phyloP scores from a whole-genome alignment of 2,797 vertebrate genomes.

The Denticeps clupeoides region DNA sequence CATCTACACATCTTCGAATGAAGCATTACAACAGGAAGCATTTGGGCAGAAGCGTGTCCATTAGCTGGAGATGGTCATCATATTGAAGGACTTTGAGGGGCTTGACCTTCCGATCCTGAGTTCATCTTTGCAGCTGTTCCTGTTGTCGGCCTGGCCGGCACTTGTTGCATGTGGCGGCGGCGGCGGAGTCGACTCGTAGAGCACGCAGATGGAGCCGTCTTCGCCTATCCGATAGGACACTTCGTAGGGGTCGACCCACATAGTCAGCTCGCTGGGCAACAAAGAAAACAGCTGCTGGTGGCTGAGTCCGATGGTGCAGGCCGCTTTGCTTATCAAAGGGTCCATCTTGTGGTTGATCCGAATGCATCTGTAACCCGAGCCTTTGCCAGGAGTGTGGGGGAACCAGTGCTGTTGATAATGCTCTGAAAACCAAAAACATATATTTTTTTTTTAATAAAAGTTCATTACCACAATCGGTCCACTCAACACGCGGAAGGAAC shows the following conservation, averaged over 20 bases:
- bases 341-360: constrained; percentile 68
- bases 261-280: constrained; percentile 58
- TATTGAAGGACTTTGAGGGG: constrained; percentile 49
- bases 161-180: constrained; percentile 18
- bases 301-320: constrained; percentile 52
- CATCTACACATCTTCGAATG: too few relatives aligned
- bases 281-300: constrained; percentile 56
- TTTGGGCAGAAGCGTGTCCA: too few relatives aligned
- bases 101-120: constrained; percentile 46
- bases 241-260: constrained; percentile 67
- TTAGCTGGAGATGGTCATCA: constrained; percentile 58
- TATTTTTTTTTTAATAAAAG: too few relatives aligned
- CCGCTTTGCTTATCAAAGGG: constrained; percentile 58
- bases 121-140: constrained; percentile 50
- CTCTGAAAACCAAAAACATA: constrained; percentile 38
- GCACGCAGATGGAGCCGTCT: constrained; percentile 62
- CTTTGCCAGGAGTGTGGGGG: constrained; percentile 53
- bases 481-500: too few relatives aligned
- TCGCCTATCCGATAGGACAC: constrained; percentile 66
- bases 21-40: too few relatives aligned
- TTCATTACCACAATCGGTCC: too few relatives aligned
- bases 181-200: constrained; percentile 48
- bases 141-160: constrained; percentile 33
- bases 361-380: constrained; percentile 64
- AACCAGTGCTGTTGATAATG: constrained; percentile 65